Conservation (phyloP, 2,888 invertebrate species). For the Germaria angustata region DNA sequence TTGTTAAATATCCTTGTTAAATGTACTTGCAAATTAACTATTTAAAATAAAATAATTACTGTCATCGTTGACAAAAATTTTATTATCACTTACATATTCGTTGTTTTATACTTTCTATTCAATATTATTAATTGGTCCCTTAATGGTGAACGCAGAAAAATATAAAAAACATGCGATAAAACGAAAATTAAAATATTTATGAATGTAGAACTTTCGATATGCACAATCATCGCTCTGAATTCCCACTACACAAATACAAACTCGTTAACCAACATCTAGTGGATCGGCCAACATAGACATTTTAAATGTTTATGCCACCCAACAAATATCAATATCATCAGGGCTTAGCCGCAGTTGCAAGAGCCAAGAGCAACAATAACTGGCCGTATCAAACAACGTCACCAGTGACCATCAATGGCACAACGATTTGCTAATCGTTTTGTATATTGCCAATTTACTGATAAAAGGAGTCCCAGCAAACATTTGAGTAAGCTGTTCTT, state of each 20-base stretch:
- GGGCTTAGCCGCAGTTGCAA: not conserved
- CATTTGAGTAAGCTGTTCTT: no score
- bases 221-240: constrained; percentile 41
- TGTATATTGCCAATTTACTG: not conserved
- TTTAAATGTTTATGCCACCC: not conserved
- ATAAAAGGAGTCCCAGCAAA: not conserved
- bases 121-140: constrained; percentile 57
- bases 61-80: not conserved
- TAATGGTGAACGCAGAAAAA: constrained; percentile 47
- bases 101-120: constrained; percentile 33
- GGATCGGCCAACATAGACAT: not conserved
- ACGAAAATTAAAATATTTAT: constrained; percentile 23
- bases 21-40: no score
- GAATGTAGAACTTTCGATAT: constrained; percentile 58
- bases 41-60: not conserved
- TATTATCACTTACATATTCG: not conserved
- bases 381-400: not conserved
- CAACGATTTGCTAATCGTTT: constrained; percentile 16
- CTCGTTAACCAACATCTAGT: constrained; percentile 34
- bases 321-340: not conserved
- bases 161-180: not conserved
- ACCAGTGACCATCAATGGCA: not conserved
- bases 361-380: constrained; percentile 15
- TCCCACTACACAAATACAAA: constrained; percentile 32
- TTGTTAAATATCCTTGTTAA: no score